Base-by-base conservation (phyloP, 2,113 vertebrate genomes). In the Tautogolabrus adspersus region DNA sequence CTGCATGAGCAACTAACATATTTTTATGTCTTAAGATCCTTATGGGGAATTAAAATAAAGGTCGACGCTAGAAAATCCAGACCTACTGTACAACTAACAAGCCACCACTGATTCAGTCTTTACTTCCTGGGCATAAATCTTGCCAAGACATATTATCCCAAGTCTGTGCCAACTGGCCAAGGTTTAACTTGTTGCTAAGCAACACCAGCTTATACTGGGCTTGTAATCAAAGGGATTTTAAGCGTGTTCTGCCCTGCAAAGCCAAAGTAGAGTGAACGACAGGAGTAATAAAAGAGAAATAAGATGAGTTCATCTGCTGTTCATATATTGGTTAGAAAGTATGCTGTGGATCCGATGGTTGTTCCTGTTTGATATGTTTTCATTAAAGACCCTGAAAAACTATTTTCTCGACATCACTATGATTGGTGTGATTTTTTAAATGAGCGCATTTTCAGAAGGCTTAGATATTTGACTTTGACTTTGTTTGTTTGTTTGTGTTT, bases 161-260 rank as follows among this genome's bases (percentile, higher is more conserved):
- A 65, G n/a, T 30, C n/a, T 15, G 22, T 47, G 47, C 37, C 16
- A 18, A 66, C 9, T 51, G 11, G 71, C 66, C 73, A 59, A 73
- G 77, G 76, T 55, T 68, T 40, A 44, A 62, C 61, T 77, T 2
- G 40, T 71, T 59, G 70, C 84, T 66, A 68, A 62, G 77, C 86
- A 81, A 88, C 79, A 6, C 61, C 44, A 71, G 16, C 72, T 79
- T 55, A 34, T 34, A 80, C 16, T 47, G 16, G 56, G 38, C 55
- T 57, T 72, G 38, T 10, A 72, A 66, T 66, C 6, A 46, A 73
- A 38, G 57, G 70, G n/a, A 42, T 38, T 70, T 68, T 72, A 22
- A 61, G 58, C n/a, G 12, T 55, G 15, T 59, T 55, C 42, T 46
- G 55, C n/a, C 23, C 55, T 30, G 52, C 49, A 71, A 75, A 83